Percentiles rank a stretch among this genome's conserved stretches.
These are phyloP conservation scores for Steinernema scapterisci DNA, from an alignment of 2,888 invertebrate species.

Conservation along the genomic window DNA sequence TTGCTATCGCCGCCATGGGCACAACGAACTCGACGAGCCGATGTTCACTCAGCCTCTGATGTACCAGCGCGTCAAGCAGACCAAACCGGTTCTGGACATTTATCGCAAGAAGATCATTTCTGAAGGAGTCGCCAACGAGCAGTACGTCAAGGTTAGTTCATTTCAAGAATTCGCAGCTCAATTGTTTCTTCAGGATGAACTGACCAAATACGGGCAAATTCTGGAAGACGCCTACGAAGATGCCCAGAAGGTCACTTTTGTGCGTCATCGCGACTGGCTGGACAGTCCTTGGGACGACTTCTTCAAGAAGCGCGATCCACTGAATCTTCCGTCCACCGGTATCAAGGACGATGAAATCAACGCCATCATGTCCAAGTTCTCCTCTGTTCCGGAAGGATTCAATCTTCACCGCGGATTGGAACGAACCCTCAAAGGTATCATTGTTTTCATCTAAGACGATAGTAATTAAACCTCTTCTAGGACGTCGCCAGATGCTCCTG, in stretches of 20 bases:
- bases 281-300: slow-evolving; percentile 88
- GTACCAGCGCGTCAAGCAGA: slow-evolving; percentile 87
- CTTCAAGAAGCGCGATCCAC: slow-evolving; percentile 69
- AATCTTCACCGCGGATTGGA: slow-evolving; percentile 80
- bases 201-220: slow-evolving; percentile 88
- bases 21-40: slow-evolving; percentile 96
- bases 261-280: slow-evolving; percentile 92
- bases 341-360: slow-evolving; percentile 83
- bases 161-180: background rate
- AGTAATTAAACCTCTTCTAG: slow-evolving; percentile 58
- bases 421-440: slow-evolving; percentile 58
- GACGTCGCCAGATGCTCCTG: slow-evolving; percentile 61
- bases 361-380: slow-evolving; percentile 85
- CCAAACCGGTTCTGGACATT: slow-evolving; percentile 80
- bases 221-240: slow-evolving; percentile 82
- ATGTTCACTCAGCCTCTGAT: slow-evolving; percentile 97
- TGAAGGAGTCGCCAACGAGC: slow-evolving; percentile 79
- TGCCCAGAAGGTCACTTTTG: slow-evolving; percentile 84
- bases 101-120: slow-evolving; percentile 82
- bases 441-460: too few species aligned
- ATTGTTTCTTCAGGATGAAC: slow-evolving; percentile 75
- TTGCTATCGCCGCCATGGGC: slow-evolving; percentile 88
- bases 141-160: slow-evolving; percentile 69
- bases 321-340: slow-evolving; percentile 78
- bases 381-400: slow-evolving; percentile 85